Evolutionary conservation across 2,888 invertebrate genomes (phyloP), one percentile per base, ranked within the genome.

Genomic region (Thecophora atra): DNA sequence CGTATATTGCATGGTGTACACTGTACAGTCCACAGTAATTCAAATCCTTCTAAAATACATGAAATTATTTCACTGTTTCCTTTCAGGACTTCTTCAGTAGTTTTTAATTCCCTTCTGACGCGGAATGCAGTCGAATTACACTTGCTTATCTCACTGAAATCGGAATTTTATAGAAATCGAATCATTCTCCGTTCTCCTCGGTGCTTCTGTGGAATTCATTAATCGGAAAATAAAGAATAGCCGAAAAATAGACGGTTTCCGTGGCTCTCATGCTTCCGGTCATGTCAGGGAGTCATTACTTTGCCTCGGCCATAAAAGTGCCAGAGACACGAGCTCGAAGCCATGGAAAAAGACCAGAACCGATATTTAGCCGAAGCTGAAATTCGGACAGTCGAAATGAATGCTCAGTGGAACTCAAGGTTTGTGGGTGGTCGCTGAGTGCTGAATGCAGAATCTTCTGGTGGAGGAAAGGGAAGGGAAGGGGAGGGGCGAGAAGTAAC

Each of bases 361-460:
- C 26, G 58, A 58, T 15, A 56, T 56, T 21, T 21, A 56, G 19
- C 15, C 3, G 6, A 24, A 58, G 24, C 13, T 11, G 47, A 58
- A 58, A 58, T 58, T 67, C 42, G 30, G 30, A 44, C 60, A 44
- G n/a, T 28, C 30, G 63, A 24, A 63, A 70, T 63, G 52, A 70
- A 70, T 62, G 70, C 70, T 70, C 56, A 70, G 52, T 70, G 70
- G 17, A 44, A 56, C 24, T 52, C 52, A 30, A 52, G 63, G 52
- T 51, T 37, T 37, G 62, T 47, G 17, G 24, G 17, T 58, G 1
- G 15, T 24, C 47, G 51, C 7, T 24, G 4, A 11, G 11, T 7
- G 5, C 3, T 4, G 6, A 56, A 56, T 5, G 24, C 6, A 56
- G 24, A 3, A 56, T 4, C 6, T 4, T 28, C 60, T 37, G 15